Base-by-base conservation (phyloP, 2,113 vertebrate genomes). In the Sorex araneus region DNA sequence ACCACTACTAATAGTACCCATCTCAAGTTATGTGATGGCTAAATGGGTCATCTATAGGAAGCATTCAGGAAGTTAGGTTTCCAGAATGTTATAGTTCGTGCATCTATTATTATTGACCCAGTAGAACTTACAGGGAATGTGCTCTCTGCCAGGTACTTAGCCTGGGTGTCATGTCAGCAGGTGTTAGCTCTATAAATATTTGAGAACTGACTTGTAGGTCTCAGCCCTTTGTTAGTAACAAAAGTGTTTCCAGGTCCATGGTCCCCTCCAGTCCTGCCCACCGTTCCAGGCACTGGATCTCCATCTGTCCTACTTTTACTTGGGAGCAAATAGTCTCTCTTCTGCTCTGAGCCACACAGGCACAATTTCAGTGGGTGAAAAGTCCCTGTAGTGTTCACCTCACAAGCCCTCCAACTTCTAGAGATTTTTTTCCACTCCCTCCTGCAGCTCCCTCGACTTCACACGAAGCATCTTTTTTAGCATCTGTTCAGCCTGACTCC, bases 401-500 rank as follows among this genome's bases (percentile, higher is more conserved):
- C 94, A 84, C 79, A 93, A 95, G 93, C 89, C 93, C 94, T 92
- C 92, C 88, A 93, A 92, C 94, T 93, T 89, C 87, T 43, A 90
- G 84, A 87, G 90, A 71, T 45, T 54, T 89, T 92, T 93, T 93
- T 63, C 93, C 83, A 0, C 70, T 85, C 85, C 89, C 92, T 95
- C 96, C 89, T 54, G 89, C 94, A 79, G 80, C 73, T 96, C 92
- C 88, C 70, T 87, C 13, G 16, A 89, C 94, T 95, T 93, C 92
- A 87, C 89, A 63, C 1, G 27, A 87, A 87, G 83, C 92, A 91
- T 93, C 94, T 78, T 86, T 89, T 81, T 90, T 74, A 94, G 96
- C 95, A 96, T 95, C 96, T 97, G 96, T 93, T 95, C 96, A 87
- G 94, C 96, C 92, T 94, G 92, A 93, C 92, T 95, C 92, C 94